phyloP scores from a whole-genome alignment of 1,140 invertebrate species.

The Scaptomyza hsui region DNA sequence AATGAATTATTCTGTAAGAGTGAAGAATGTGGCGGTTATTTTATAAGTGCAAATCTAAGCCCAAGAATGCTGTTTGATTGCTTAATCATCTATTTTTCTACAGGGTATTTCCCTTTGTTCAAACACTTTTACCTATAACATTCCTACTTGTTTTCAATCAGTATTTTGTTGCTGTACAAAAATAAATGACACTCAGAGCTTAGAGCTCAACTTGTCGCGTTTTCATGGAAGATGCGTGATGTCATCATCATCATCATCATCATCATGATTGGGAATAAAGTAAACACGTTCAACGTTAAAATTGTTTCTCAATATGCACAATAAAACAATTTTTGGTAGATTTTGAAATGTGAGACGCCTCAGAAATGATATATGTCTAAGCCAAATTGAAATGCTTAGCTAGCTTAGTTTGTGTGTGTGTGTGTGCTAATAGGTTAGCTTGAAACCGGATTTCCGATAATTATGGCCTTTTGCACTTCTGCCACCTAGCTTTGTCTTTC shows the following conservation, averaged over 20 bases:
- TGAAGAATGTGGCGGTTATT: too few relatives aligned
- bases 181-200: background rate
- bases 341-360: constrained; percentile 34
- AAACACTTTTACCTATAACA: background rate
- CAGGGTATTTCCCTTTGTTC: constrained; percentile 10
- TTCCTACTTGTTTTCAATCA: constrained; percentile 36
- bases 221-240: constrained; percentile 51
- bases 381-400: constrained; percentile 1
- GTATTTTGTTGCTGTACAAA: constrained; percentile 12
- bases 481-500: constrained; percentile 57
- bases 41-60: too few relatives aligned
- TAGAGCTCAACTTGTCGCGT: constrained; percentile 33
- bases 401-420: too few relatives aligned
- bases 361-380: constrained; percentile 9
- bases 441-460: constrained; percentile 73
- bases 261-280: constrained; percentile 25
- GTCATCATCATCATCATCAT: constrained; percentile 45
- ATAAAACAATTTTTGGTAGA: constrained; percentile 38
- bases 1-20: too few relatives aligned
- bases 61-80: too few relatives aligned
- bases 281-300: constrained; percentile 48
- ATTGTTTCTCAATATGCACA: constrained; percentile 66
- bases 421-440: constrained; percentile 6
- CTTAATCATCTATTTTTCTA: background rate
- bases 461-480: constrained; percentile 56